Conservation (phyloP, 2,888 invertebrate genomes). For the Tholera decimalis region DNA sequence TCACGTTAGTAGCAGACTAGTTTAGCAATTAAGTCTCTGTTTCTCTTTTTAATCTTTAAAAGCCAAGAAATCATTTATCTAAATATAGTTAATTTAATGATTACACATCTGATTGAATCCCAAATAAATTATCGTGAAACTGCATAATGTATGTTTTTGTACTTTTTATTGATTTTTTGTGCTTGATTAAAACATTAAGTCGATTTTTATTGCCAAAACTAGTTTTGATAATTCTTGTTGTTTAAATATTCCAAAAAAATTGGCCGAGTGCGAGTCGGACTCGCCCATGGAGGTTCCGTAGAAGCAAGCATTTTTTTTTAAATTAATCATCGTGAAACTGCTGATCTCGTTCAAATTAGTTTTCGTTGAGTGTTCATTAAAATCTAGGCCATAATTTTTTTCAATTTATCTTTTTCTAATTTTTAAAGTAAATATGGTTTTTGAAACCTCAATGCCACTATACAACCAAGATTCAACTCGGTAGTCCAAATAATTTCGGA, state of each 20-base stretch:
- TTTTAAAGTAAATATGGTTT: no score
- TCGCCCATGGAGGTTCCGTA: no score
- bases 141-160: slow-evolving; percentile 6
- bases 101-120: slow-evolving; percentile 28
- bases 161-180: slow-evolving; percentile 21
- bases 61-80: neutral
- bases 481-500: no score
- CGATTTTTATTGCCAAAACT: slow-evolving; percentile 20
- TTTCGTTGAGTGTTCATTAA: no score
- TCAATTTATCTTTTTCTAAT: no score
- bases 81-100: slow-evolving; percentile 12
- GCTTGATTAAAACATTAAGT: slow-evolving; percentile 23
- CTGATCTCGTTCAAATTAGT: no score
- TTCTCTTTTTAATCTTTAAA: neutral
- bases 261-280: no score
- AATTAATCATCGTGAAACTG: no score
- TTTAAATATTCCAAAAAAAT: slow-evolving; percentile 2
- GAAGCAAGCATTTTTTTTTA: no score
- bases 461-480: no score
- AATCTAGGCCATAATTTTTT: no score
- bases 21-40: neutral
- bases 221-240: neutral
- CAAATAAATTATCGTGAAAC: slow-evolving; percentile 23
- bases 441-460: no score
- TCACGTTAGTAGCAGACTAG: neutral